These are phyloP conservation scores for Apantesis nais DNA, from an alignment of 2,888 invertebrate genomes.

Conservation along the genomic window DNA sequence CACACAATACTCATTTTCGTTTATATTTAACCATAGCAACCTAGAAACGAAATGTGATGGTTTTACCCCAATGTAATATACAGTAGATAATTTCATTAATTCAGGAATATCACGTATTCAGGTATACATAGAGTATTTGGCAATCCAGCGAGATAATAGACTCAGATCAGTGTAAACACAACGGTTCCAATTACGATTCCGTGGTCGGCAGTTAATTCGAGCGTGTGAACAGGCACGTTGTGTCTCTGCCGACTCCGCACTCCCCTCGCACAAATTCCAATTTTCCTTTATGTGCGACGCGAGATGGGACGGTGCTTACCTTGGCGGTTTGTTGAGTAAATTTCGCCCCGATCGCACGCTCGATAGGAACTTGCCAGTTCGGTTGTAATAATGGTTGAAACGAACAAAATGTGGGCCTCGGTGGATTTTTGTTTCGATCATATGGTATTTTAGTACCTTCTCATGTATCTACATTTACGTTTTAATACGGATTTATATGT, in stretches of 20 bases:
- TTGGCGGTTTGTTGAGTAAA: slow-evolving; percentile 34
- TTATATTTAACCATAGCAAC: background rate
- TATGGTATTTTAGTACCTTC: background rate
- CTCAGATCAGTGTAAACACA: slow-evolving; percentile 60
- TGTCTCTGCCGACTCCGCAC: slow-evolving; percentile 30
- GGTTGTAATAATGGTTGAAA: slow-evolving; percentile 5
- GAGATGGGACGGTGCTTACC: slow-evolving; percentile 44
- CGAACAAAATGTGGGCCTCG: slow-evolving; percentile 3
- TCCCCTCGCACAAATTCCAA: slow-evolving; percentile 58
- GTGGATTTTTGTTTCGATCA: background rate
- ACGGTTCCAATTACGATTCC: slow-evolving; percentile 68
- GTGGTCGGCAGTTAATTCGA: slow-evolving; percentile 58
- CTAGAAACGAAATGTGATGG: background rate
- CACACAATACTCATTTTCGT: background rate
- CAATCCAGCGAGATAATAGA: slow-evolving; percentile 45
- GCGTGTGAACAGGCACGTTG: slow-evolving; percentile 64
- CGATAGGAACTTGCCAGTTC: slow-evolving; percentile 18
- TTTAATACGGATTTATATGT: background rate
- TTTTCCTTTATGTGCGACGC: slow-evolving; percentile 68
- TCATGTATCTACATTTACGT: background rate
- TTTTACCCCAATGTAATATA: background rate
- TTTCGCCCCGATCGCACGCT: slow-evolving; percentile 22
- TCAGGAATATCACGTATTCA: slow-evolving; percentile 18
- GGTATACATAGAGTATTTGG: slow-evolving; percentile 19
- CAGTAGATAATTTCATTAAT: slow-evolving; percentile 15